Evolutionary conservation across 64 coral and sea anemone genomes (phyloP), one percentile per base, ranked within the genome.

Genomic region (Actinia tenebrosa): DNA sequence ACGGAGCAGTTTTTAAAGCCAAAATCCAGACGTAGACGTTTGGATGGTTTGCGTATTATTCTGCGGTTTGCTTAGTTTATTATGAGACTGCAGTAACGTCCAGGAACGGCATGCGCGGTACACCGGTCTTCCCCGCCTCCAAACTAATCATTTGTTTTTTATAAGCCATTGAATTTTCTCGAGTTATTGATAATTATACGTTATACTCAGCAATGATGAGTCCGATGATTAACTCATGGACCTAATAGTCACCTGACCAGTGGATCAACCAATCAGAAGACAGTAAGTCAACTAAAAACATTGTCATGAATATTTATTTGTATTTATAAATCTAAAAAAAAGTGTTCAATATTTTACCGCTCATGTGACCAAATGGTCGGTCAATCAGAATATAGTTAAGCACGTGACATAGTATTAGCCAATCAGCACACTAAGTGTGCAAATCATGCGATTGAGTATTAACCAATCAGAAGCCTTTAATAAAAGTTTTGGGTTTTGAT

Each of bases 191-290:
- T 66, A 66, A 66, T 23, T 3, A 23, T 66, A 23, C 63, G 19
- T 66, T 66, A 23, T 23, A 66, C 63, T 23, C 63, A 66, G 63
- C 63, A 20, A 66, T 66, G 63, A 10, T 66, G 20, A 66, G 20
- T 66, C 63, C 63, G 22, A 23, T 79, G 77, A 16, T 44, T 79
- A 79, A 79, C 45, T 79, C 77, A 17, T 79, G 77, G 77, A 79
- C 77, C 77, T 45, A 47, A 79, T 79, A 44, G 27, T 44, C 77
- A 79, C 22, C 77, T 79, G 77, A 44, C n/a, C 26, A 79, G 45
- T 79, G 77, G 77, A 79, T 79, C 77, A 79, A 45, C 77, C 77
- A 79, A 79, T 46, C 77, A 46, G 16, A 45, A 79, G n/a, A 79
- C 77, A 44, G 77, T 79, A 79, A 79, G 77, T 79, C 26, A 7